A percentile compares a stretch with the other conserved stretches of the same genome.
Evolutionary conservation across 2,113 vertebrate species (phyloP).

Genomic region (Nothoprocta perdicaria): DNA sequence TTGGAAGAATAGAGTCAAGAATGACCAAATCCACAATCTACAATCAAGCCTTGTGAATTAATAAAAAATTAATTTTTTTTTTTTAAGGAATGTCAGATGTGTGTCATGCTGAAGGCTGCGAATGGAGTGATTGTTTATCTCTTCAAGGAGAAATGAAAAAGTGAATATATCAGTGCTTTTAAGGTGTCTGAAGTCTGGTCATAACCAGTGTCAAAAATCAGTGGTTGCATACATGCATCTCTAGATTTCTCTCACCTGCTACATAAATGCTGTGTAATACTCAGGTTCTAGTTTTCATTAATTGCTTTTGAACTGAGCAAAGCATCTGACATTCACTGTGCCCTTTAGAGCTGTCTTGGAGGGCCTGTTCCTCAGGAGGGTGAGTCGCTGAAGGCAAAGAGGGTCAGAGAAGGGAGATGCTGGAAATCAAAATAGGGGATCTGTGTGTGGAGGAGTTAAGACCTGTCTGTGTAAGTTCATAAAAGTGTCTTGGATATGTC

Average conservation of each 20-base stretch:
- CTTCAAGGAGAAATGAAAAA: background rate
- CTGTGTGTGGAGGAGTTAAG: background rate
- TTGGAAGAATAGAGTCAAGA: background rate
- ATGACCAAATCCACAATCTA: background rate
- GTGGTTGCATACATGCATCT: background rate
- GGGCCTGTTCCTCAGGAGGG: background rate
- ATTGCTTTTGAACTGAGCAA: background rate
- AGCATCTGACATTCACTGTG: background rate
- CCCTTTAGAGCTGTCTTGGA: background rate
- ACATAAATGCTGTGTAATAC: background rate
- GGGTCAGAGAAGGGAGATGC: rapidly evolving
- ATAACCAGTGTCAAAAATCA: background rate
- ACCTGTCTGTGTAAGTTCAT: rapidly evolving
- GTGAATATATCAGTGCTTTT: background rate
- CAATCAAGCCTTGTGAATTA: background rate
- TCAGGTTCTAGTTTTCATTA: background rate
- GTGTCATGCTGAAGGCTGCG: background rate
- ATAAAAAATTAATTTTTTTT: too few species aligned
- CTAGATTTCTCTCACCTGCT: background rate
- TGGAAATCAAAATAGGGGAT: background rate
- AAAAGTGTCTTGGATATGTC: rapidly evolving
- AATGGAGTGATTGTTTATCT: background rate
- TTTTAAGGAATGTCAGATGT: background rate
- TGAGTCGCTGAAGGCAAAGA: background rate
- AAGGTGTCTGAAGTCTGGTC: background rate